Conservation (phyloP, 2,113 vertebrate species). For the Ailurus styani region DNA sequence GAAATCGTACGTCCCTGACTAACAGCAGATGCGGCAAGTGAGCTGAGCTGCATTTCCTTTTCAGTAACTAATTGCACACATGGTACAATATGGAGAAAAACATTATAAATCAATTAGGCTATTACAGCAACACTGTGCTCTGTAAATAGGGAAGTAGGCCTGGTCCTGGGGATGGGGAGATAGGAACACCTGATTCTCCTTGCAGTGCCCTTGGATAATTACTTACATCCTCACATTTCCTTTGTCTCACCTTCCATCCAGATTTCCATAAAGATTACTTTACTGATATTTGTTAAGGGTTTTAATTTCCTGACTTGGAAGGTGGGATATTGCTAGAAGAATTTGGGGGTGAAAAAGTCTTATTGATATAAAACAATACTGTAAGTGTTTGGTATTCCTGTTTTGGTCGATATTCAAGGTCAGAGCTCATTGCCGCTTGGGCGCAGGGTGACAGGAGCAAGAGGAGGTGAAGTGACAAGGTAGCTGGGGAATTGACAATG, state of each 20-base stretch:
- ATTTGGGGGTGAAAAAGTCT: background rate
- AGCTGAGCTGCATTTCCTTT: conserved; percentile 61
- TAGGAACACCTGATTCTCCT: background rate
- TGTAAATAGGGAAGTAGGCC: background rate
- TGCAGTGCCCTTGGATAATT: background rate
- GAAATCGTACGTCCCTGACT: conserved; percentile 48
- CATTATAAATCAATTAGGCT: conserved; percentile 74
- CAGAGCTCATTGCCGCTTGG: background rate
- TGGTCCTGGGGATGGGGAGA: background rate
- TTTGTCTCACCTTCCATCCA: background rate
- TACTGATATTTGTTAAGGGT: background rate
- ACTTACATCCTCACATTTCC: background rate
- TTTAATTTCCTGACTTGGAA: background rate
- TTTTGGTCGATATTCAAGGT: background rate
- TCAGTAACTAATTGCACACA: conserved; percentile 71
- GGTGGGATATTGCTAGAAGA: background rate
- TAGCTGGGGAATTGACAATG: background rate
- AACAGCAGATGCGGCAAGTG: conserved; percentile 62
- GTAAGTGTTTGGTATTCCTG: background rate
- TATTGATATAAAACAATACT: background rate
- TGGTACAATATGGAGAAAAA: conserved; percentile 51
- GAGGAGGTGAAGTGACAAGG: background rate
- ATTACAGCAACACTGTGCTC: conserved; percentile 35
- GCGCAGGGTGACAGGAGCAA: background rate
- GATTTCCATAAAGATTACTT: background rate